These are phyloP conservation scores for Bagarius yarrelli DNA, from an alignment of 2,113 vertebrate species.

Conservation along the genomic window DNA sequence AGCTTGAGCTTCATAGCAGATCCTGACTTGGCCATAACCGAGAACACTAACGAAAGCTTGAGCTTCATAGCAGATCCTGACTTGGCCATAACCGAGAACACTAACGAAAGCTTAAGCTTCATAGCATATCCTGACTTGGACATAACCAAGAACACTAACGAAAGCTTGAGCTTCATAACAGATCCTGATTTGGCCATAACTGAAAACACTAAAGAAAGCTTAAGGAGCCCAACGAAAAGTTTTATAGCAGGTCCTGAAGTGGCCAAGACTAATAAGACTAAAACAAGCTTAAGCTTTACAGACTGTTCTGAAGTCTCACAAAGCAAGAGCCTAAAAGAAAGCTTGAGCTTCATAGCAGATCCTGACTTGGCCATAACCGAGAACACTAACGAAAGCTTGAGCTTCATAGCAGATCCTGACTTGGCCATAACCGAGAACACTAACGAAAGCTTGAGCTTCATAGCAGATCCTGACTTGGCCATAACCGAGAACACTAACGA, in stretches of 20 bases:
- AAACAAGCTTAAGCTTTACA: constrained; percentile 45
- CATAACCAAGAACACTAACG: constrained; percentile 48
- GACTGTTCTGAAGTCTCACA: no score
- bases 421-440: no score
- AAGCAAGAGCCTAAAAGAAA: no score
- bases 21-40: background rate
- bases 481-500: constrained; percentile 50
- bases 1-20: no score
- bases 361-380: background rate
- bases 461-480: background rate
- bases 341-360: no score
- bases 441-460: no score
- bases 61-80: background rate
- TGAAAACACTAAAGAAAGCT: constrained; percentile 53
- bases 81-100: no score
- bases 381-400: background rate
- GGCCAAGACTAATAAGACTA: constrained; percentile 28
- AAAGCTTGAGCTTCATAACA: constrained; percentile 20
- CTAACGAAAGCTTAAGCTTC: no score
- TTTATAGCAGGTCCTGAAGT: background rate
- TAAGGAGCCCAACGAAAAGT: background rate
- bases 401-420: background rate
- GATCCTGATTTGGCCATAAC: background rate
- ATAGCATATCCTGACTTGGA: background rate
- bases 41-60: background rate